A percentile compares a stretch with the other conserved stretches of the same genome.
phyloP scores from a whole-genome alignment of 2,113 vertebrate species.

The Chloropsis hardwickii region DNA sequence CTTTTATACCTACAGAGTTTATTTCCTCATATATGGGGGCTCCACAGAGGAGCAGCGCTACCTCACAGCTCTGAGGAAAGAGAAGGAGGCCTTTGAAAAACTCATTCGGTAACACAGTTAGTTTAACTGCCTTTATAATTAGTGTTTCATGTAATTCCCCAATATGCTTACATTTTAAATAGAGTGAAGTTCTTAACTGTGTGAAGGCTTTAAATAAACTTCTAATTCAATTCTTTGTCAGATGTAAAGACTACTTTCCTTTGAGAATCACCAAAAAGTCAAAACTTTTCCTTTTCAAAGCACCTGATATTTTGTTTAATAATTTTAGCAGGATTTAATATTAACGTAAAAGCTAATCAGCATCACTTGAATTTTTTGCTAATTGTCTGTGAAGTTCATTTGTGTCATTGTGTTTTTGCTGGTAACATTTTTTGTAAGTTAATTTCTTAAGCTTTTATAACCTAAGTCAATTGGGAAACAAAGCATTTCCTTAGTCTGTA shows the following conservation, averaged over 20 bases:
- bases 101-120: slow-evolving; percentile 84
- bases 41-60: slow-evolving; percentile 96
- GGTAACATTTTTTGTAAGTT: background rate
- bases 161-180: background rate
- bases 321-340: background rate
- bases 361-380: background rate
- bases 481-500: background rate
- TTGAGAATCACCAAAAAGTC: background rate
- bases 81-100: slow-evolving; percentile 95
- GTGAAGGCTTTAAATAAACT: background rate
- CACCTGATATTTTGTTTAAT: background rate
- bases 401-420: background rate
- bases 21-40: slow-evolving; percentile 95
- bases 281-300: background rate
- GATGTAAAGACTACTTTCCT: background rate
- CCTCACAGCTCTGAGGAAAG: slow-evolving; percentile 88
- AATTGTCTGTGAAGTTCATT: background rate
- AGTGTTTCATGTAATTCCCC: background rate
- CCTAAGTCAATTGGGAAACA: background rate
- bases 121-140: background rate
- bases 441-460: background rate
- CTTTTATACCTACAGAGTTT: slow-evolving; percentile 79
- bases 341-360: background rate
- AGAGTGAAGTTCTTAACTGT: background rate
- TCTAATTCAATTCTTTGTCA: background rate